Conservation (phyloP, 1,140 invertebrate genomes). For the Xylocopa sonorina region DNA sequence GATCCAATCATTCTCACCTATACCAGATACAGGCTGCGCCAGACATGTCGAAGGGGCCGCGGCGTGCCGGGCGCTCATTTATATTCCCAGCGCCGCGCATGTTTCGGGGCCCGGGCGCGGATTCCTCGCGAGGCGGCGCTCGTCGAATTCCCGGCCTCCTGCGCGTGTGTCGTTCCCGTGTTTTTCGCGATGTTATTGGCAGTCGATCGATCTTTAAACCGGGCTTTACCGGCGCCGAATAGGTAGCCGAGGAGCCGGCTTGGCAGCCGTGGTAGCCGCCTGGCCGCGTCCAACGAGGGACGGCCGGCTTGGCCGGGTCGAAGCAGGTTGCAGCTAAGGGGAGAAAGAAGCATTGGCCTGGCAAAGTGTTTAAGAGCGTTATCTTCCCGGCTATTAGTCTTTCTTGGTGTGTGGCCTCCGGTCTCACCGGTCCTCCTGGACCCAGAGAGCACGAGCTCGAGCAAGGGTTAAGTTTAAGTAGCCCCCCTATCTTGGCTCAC, state of each 20-base stretch:
- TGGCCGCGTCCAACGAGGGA: not conserved
- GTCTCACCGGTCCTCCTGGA: slow-evolving; percentile 73
- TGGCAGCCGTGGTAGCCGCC: too few species aligned
- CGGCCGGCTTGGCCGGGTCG: slow-evolving; percentile 21
- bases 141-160: not conserved
- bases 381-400: slow-evolving; percentile 81
- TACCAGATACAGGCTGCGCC: not conserved
- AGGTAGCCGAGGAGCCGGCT: slow-evolving; percentile 15
- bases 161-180: not conserved
- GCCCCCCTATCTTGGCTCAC: slow-evolving; percentile 72
- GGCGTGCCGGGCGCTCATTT: slow-evolving; percentile 1
- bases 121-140: not conserved
- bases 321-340: slow-evolving; percentile 60
- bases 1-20: not conserved
- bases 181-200: slow-evolving; percentile 46
- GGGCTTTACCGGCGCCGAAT: slow-evolving; percentile 38
- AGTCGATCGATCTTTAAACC: slow-evolving; percentile 40
- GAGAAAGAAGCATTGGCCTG: slow-evolving; percentile 78
- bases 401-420: slow-evolving; percentile 80
- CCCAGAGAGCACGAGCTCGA: slow-evolving; percentile 73
- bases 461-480: slow-evolving; percentile 81
- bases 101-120: not conserved
- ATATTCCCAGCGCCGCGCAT: not conserved
- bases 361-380: slow-evolving; percentile 82
- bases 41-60: too few species aligned